Conservation (phyloP, 2,797 vertebrate genomes). For the Cuculus canorus region DNA sequence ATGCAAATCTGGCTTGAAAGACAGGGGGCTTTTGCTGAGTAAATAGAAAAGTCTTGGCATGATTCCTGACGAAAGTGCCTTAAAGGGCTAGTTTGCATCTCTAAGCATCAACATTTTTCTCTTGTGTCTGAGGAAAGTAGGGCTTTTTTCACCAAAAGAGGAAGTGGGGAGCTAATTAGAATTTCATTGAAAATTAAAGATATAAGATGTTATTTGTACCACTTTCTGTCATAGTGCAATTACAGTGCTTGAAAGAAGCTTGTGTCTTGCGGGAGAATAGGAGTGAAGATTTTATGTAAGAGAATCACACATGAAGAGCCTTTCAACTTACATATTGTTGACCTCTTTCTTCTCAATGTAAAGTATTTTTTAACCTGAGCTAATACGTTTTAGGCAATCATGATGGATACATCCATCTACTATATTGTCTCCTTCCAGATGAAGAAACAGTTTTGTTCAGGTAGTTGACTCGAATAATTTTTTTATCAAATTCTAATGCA, state of each 20-base stretch:
- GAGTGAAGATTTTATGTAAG: background rate
- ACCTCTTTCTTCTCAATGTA: background rate
- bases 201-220: background rate
- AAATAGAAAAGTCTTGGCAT: background rate
- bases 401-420: background rate
- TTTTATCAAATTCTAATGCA: background rate
- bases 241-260: background rate
- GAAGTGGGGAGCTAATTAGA: background rate
- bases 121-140: background rate
- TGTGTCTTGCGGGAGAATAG: background rate
- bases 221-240: background rate
- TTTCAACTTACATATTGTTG: background rate
- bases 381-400: background rate
- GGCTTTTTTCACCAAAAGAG: background rate
- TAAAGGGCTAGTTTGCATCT: background rate
- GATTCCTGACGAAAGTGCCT: background rate
- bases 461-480: background rate
- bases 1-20: background rate
- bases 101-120: background rate
- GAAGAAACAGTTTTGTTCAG: background rate
- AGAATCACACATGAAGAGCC: background rate
- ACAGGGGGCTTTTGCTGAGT: background rate
- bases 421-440: background rate
- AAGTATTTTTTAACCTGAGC: background rate
- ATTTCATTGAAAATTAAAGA: background rate